Evolutionary conservation across 2,888 invertebrate genomes (phyloP), one percentile per base, ranked within the genome.

Genomic region (Corythucha ciliata): DNA sequence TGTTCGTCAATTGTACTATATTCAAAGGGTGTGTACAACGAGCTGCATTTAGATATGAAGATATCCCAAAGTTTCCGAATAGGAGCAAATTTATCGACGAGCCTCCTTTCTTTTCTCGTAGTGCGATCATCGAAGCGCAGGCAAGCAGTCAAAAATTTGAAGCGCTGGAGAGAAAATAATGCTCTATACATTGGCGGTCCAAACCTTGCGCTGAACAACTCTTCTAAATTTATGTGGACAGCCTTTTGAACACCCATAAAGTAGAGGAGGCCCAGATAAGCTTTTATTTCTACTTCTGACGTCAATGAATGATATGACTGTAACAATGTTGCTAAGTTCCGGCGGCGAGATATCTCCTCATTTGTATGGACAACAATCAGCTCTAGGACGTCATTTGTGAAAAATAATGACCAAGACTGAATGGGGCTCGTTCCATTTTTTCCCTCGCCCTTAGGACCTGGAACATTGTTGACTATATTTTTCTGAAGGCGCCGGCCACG

Each of bases 31-130:
- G 48, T 48, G 34, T 58, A 59, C 24, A 46, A 25, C 3, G 36
- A 41, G 49, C 44, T 46, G 41, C 53, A 49, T 18, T 53, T 47
- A 20, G 48, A 34, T n/a, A 44, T 32, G 44, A 58, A 57, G 5
- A 10, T 24, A 18, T 55, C 52, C 56, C 55, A 59, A 26, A 59
- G 41, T n/a, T 55, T 27, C 8, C 55, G 49, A 27, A 58, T 57
- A 14, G 53, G 44, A 8, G 49, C 47, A 18, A 57, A 57, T 32
- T 50, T 52, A 37, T 58, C 58, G 7, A 18, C 36, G 14, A 20
- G 26, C 42, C 40, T 53, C 16, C 56, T 37, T 16, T 50, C 53
- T n/a, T 36, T 20, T 47, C 48, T 48, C 27, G 49, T 54, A 27
- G 7, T 29, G 33, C 26, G 51, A 29, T 52, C 50, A 26, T 55